These are phyloP conservation scores for Nemapogon koenigi DNA, from an alignment of 2,888 invertebrate genomes.

Conservation along the genomic window DNA sequence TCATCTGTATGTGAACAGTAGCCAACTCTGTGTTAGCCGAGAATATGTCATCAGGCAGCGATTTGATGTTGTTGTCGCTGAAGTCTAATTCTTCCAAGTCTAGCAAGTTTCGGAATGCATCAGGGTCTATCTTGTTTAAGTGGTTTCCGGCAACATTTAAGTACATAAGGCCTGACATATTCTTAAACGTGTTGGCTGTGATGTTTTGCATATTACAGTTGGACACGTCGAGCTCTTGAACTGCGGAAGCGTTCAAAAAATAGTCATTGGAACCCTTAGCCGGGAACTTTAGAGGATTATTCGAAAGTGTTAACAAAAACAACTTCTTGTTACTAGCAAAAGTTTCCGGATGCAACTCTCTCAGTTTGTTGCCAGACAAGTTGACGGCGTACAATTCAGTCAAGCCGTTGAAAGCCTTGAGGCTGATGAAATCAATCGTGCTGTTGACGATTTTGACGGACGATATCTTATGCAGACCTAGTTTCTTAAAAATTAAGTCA, in stretches of 20 bases:
- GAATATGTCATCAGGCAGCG: constrained; percentile 70
- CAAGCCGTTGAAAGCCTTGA: constrained; percentile 73
- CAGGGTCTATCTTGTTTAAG: constrained; percentile 65
- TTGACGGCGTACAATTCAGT: constrained; percentile 72
- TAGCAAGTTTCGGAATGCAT: constrained; percentile 67
- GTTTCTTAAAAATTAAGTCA: constrained; percentile 65
- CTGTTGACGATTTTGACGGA: constrained; percentile 75
- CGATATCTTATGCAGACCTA: constrained; percentile 70
- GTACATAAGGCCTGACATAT: constrained; percentile 70
- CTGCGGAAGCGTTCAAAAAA: constrained; percentile 65
- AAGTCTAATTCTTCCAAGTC: constrained; percentile 76
- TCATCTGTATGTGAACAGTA: constrained; percentile 73
- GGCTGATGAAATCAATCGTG: constrained; percentile 69
- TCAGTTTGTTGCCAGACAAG: constrained; percentile 72
- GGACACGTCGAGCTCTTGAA: constrained; percentile 76
- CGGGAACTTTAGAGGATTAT: constrained; percentile 67
- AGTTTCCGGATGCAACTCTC: constrained; percentile 71
- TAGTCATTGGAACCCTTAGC: constrained; percentile 44
- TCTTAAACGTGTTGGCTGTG: constrained; percentile 67
- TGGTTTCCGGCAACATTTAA: constrained; percentile 74
- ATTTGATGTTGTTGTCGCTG: constrained; percentile 71
- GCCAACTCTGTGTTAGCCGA: constrained; percentile 70
- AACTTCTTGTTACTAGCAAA: constrained; percentile 72
- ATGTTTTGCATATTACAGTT: constrained; percentile 72
- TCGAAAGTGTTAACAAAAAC: constrained; percentile 69